Conservation (phyloP, 1,140 invertebrate species). For the Zaprionus taronus region DNA sequence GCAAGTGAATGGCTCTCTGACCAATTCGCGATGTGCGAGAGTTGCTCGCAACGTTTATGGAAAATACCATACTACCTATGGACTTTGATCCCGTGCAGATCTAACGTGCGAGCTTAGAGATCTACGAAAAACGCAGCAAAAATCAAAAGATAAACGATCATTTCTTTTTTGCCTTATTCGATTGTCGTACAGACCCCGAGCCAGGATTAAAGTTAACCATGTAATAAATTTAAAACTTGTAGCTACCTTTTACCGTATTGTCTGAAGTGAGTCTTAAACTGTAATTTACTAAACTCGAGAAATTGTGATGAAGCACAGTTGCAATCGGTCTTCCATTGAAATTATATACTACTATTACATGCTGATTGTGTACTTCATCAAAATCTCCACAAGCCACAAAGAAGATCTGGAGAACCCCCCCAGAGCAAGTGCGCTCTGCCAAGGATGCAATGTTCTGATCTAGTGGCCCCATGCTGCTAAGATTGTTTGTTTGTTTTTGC, state of each 20-base stretch:
- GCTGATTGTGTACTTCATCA: constrained; percentile 25
- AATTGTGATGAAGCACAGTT: constrained; percentile 15
- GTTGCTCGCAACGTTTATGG: constrained; percentile 31
- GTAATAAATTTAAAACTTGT: constrained; percentile 12
- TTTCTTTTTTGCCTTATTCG: background rate
- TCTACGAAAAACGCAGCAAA: background rate
- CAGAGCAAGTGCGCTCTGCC: constrained; percentile 14
- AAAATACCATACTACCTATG: constrained; percentile 4
- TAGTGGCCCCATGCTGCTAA: constrained; percentile 60
- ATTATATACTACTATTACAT: constrained; percentile 21
- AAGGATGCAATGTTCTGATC: constrained; percentile 26
- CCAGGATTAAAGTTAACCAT: constrained; percentile 1
- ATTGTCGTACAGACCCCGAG: too few relatives aligned
- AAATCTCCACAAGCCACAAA: constrained; percentile 8
- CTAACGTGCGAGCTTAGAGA: background rate
- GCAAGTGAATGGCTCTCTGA: constrained; percentile 69
- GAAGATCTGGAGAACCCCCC: constrained; percentile 4
- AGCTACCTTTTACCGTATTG: constrained; percentile 12
- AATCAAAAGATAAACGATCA: background rate
- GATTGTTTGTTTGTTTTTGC: constrained; percentile 71
- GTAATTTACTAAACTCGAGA: constrained; percentile 15
- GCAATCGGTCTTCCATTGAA: constrained; percentile 8
- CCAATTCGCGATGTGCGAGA: constrained; percentile 42
- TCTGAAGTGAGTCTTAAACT: constrained; percentile 8
- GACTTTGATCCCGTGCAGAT: background rate